Conservation (phyloP, 2,113 vertebrate species). For the Desmodus rotundus region DNA sequence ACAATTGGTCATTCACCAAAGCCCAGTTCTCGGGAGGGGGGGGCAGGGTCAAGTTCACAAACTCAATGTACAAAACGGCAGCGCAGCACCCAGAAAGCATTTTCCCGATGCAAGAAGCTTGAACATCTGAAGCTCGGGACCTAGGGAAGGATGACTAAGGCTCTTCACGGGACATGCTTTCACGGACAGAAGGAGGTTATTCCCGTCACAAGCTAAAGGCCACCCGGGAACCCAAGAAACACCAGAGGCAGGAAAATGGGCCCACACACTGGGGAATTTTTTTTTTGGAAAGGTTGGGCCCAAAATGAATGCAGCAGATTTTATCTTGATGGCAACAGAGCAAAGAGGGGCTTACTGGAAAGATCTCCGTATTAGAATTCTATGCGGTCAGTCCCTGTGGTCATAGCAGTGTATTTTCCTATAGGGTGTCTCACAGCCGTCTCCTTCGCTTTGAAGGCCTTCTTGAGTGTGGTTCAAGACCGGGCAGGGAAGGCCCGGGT, state of each 20-base stretch:
- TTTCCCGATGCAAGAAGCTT: background rate
- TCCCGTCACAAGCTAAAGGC: background rate
- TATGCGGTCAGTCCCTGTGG: background rate
- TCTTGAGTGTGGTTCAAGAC: background rate
- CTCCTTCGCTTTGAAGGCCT: background rate
- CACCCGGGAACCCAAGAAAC: too few relatives aligned
- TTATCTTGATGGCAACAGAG: background rate
- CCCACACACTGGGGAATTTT: too few relatives aligned
- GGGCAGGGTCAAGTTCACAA: background rate
- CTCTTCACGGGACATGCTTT: background rate
- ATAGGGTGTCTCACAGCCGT: background rate
- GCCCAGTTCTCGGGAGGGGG: background rate
- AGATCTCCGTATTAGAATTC: background rate
- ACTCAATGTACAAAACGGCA: background rate
- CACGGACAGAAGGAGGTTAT: rapidly evolving
- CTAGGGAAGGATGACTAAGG: background rate
- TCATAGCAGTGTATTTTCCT: background rate
- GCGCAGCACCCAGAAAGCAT: background rate
- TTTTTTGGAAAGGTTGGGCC: background rate
- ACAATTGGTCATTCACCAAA: background rate
- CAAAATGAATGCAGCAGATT: background rate
- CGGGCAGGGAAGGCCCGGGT: rapidly evolving
- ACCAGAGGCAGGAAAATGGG: too few relatives aligned
- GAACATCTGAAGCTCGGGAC: background rate
- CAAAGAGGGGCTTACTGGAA: background rate